These are phyloP conservation scores for Halcyon leucocephala DNA, from an alignment of 2,797 vertebrate genomes.

Conservation along the genomic window DNA sequence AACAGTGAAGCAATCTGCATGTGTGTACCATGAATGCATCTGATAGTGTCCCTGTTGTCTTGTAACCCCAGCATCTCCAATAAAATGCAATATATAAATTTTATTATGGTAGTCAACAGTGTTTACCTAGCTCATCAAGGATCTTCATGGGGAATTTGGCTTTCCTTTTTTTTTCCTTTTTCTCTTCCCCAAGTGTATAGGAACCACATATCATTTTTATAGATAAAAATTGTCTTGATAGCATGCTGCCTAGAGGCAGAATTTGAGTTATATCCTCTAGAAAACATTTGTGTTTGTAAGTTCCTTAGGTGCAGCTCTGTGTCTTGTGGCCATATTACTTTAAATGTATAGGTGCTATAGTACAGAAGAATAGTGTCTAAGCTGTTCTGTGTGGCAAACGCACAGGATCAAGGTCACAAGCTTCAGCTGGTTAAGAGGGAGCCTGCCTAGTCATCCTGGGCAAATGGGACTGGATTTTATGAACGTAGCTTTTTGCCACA, in stretches of 20 bases:
- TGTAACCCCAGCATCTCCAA: background rate
- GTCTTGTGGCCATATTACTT: background rate
- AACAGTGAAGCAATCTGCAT: background rate
- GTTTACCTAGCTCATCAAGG: background rate
- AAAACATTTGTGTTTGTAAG: background rate
- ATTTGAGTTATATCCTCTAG: background rate
- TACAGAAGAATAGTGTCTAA: background rate
- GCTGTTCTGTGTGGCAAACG: background rate
- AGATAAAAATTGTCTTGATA: background rate
- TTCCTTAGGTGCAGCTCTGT: background rate
- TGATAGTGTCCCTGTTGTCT: background rate
- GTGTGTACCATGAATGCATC: background rate
- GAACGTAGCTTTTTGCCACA: background rate
- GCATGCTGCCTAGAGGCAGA: background rate
- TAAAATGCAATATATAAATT: background rate
- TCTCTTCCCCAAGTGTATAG: background rate
- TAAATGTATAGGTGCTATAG: fast-evolving
- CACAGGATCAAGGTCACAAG: background rate
- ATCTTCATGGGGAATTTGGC: background rate
- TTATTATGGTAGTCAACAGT: background rate
- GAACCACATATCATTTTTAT: background rate
- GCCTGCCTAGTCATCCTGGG: background rate
- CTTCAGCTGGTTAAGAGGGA: background rate
- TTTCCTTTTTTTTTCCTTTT: background rate
- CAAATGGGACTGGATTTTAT: background rate